These are phyloP conservation scores for Drosophila prostipennis DNA, from an alignment of 2,888 invertebrate genomes.

Conservation along the genomic window DNA sequence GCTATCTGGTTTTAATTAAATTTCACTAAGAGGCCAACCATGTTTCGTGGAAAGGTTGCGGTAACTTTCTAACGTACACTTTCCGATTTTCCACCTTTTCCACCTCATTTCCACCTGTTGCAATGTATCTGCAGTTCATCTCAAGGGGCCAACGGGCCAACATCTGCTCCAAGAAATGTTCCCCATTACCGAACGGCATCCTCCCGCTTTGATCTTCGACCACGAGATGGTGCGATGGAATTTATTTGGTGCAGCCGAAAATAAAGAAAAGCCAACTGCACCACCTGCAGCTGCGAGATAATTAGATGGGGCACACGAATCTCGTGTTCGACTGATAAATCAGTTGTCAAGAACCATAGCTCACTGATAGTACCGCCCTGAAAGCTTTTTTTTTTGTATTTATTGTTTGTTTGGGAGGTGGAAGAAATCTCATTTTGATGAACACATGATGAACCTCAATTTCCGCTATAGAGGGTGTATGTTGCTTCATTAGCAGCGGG, in stretches of 20 bases:
- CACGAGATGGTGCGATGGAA: constrained; percentile 52
- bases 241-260: constrained; percentile 59
- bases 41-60: constrained; percentile 33
- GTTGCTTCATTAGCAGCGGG: constrained; percentile 55
- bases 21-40: constrained; percentile 48
- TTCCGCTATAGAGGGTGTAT: constrained; percentile 28
- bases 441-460: constrained; percentile 32
- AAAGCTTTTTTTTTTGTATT: constrained; percentile 68
- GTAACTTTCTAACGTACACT: constrained; percentile 49
- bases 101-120: constrained; percentile 48
- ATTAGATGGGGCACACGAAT: constrained; percentile 46
- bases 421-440: constrained; percentile 48
- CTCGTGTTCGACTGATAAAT: constrained; percentile 62
- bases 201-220: constrained; percentile 69
- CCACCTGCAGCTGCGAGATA: constrained; percentile 57
- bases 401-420: constrained; percentile 69
- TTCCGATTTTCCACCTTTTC: constrained; percentile 6
- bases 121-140: constrained; percentile 43
- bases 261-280: constrained; percentile 25
- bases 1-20: constrained; percentile 59
- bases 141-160: constrained; percentile 29
- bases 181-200: constrained; percentile 7
- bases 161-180: constrained; percentile 31
- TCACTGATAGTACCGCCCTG: constrained; percentile 45
- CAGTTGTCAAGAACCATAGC: constrained; percentile 58